These are phyloP conservation scores for Dicranocentrus wangi DNA, from an alignment of 2,888 invertebrate genomes.

Conservation along the genomic window DNA sequence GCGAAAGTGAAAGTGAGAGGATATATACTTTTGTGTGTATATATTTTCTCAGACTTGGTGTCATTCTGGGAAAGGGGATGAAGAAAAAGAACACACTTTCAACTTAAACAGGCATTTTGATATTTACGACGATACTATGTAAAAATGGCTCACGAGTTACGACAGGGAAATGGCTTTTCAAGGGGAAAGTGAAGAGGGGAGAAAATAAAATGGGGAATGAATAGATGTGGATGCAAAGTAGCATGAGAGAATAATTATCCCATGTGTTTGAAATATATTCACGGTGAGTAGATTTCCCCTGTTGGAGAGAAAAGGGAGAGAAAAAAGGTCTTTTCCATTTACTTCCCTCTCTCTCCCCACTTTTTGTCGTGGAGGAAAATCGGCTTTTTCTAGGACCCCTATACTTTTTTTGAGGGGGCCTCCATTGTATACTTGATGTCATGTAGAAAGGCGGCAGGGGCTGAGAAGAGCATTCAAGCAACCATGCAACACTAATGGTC, in stretches of 20 bases:
- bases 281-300: constrained; percentile 45
- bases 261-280: constrained; percentile 38
- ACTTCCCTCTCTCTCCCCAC: constrained; percentile 6
- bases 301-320: background rate
- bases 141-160: background rate
- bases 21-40: too few species aligned
- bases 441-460: background rate
- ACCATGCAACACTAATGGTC: constrained; percentile 57
- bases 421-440: too few species aligned
- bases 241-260: constrained; percentile 64
- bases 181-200: background rate
- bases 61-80: background rate
- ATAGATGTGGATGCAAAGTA: constrained; percentile 62
- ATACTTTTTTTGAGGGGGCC: background rate
- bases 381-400: background rate
- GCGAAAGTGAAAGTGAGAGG: background rate
- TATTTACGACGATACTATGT: constrained; percentile 6
- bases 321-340: constrained; percentile 15
- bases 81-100: background rate
- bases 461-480: constrained; percentile 25
- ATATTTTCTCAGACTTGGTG: too few species aligned
- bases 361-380: background rate
- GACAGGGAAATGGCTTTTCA: constrained; percentile 43
- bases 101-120: background rate
- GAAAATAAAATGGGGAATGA: constrained; percentile 29